Percentiles rank a stretch among this genome's conserved stretches.
Conservation (phyloP, 2,888 invertebrate genomes). For the Hydrotaea cyrtoneurina region DNA sequence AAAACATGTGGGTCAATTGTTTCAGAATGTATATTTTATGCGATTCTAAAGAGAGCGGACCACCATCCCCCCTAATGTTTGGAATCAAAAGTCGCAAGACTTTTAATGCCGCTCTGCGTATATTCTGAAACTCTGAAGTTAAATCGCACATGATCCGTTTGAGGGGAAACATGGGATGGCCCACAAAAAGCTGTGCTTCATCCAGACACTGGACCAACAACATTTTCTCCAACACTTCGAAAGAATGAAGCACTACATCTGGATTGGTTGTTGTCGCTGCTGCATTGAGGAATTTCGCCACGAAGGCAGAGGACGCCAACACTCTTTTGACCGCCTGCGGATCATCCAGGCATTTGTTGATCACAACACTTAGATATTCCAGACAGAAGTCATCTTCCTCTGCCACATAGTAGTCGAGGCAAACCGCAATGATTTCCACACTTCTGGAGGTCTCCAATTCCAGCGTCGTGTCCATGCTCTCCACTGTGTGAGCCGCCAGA, state of each 20-base stretch:
- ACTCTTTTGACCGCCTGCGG: conserved; percentile 72
- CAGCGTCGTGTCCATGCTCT: conserved; percentile 70
- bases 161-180: conserved; percentile 71
- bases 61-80: conserved; percentile 70
- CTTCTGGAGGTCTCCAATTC: conserved; percentile 70
- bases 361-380: conserved; percentile 74
- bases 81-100: conserved; percentile 72
- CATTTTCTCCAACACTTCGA: conserved; percentile 73
- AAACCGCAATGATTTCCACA: conserved; percentile 65
- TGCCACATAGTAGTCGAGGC: conserved; percentile 69
- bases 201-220: conserved; percentile 70
- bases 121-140: conserved; percentile 72
- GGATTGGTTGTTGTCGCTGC: conserved; percentile 72
- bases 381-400: conserved; percentile 75
- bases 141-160: conserved; percentile 75
- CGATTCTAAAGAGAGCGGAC: conserved; percentile 68
- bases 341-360: conserved; percentile 74
- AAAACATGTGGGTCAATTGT: conserved; percentile 73
- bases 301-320: conserved; percentile 67
- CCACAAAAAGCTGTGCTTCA: conserved; percentile 68
- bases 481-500: conserved; percentile 72
- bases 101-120: conserved; percentile 72
- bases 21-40: conserved; percentile 71
- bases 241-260: conserved; percentile 73
- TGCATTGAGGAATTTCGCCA: conserved; percentile 72